A percentile compares a stretch with the other conserved stretches of the same genome.
These are phyloP conservation scores for Strix uralensis DNA, from an alignment of 2,113 vertebrate species.

Conservation along the genomic window DNA sequence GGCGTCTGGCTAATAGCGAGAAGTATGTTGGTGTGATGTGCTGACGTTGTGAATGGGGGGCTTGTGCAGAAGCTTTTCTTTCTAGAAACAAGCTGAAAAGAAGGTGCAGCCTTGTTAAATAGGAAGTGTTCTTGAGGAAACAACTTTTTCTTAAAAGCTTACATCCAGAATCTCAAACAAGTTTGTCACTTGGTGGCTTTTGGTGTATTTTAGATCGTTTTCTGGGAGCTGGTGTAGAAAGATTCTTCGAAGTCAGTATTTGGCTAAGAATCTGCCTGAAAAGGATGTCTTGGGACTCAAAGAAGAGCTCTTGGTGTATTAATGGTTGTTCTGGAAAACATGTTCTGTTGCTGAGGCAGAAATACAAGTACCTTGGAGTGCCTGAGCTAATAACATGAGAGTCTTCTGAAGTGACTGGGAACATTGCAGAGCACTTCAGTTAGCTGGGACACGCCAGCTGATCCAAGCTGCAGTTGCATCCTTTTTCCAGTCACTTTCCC, in stretches of 20 bases:
- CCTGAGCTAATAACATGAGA: rapidly evolving
- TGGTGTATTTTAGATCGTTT: background rate
- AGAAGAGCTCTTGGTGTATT: background rate
- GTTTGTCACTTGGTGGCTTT: background rate
- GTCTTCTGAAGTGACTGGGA: background rate
- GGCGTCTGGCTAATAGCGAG: slow-evolving; percentile 80
- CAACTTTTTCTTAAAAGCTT: background rate
- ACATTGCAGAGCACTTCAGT: background rate
- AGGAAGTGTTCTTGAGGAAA: background rate
- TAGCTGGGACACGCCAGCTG: background rate
- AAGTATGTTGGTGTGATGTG: slow-evolving; percentile 62
- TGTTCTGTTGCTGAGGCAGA: background rate
- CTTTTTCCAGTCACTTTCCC: background rate
- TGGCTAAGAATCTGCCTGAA: background rate
- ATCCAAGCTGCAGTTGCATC: background rate
- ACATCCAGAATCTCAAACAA: background rate
- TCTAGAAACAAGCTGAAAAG: background rate
- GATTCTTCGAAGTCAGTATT: background rate
- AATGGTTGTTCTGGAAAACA: background rate
- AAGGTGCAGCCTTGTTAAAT: background rate
- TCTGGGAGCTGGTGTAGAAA: background rate
- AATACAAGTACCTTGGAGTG: background rate
- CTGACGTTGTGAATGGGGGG: rapidly evolving
- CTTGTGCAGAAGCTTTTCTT: background rate
- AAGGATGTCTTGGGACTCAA: background rate